Evolutionary conservation across 1,140 invertebrate species (phyloP), one percentile per base, ranked within the genome.

Genomic region (Uloborus diversus): DNA sequence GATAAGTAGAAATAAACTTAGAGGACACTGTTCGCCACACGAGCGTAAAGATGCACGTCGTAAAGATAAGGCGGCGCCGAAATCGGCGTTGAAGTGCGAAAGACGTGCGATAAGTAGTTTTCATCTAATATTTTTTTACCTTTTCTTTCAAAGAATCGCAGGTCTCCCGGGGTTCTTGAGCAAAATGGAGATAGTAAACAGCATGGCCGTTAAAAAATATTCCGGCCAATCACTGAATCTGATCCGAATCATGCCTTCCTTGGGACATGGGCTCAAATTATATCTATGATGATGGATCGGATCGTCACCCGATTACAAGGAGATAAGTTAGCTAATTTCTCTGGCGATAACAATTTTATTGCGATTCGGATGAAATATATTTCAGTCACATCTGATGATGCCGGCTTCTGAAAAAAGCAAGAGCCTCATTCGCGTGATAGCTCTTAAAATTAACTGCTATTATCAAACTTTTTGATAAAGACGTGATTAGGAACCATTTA

Each of bases 171-270:
- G 66, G 56, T 4, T 69, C 33, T 49, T 25, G 53, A 14, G 7
- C 53, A 71, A 71, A 71, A 71, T 71, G 35, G 35, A 56, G n/a
- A 56, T 71, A 37, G 53, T 71, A 71, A 71, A 71, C 69, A 71
- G 25, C 20, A 71, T 59, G 35, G 35, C 35, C 69, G 33, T 71
- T 59, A 71, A 71, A 59, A 59, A 35, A 42, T 71, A 59, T 25
- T 28, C 20, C 69, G 23, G 42, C 53, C 53, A 71, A 71, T 71
- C 69, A 56, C n/a, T 13, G 25, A 42, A 42, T 42, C 9, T 42
- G 17, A 42, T 17, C 9, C 37, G 9, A 9, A 17, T 42, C 37
- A 42, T n/a, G 17, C 37, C 37, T 42, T 42, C 37, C 37, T 42
- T 42, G 9, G 9, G 17, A 9, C 9, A 17, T 17, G 9, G 17